A percentile compares a stretch with the other conserved stretches of the same genome.
phyloP scores from a whole-genome alignment of 2,888 invertebrate genomes.

The Villa cingulata region DNA sequence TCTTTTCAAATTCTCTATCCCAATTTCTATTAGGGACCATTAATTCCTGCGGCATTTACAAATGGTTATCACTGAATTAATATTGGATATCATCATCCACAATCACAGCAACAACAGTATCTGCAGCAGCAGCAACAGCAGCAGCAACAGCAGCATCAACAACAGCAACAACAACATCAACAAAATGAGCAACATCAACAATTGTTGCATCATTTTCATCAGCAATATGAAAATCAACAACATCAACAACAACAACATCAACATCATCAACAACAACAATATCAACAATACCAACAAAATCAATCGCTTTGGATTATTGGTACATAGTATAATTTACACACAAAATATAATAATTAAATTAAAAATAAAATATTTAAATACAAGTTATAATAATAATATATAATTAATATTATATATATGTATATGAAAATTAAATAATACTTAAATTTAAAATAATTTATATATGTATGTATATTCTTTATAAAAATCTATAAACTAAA shows the following conservation, averaged over 20 bases:
- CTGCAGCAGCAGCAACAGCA: no score
- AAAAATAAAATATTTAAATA: neutral
- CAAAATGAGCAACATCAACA: constrained; percentile 2
- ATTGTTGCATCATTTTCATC: constrained; percentile 1
- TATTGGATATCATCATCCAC: constrained; percentile 19
- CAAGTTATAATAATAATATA: neutral
- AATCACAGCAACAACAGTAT: neutral
- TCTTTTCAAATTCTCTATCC: no score
- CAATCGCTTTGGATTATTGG: no score
- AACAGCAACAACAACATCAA: neutral
- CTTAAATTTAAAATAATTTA: neutral
- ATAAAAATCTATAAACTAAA: no score
- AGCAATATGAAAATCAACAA: no score
- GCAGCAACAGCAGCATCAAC: no score
- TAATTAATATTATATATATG: neutral
- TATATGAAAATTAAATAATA: neutral
- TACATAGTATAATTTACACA: no score
- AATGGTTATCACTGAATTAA: constrained; percentile 91
- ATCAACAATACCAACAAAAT: no score
- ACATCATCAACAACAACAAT: neutral
- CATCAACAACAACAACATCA: no score
- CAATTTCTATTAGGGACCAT: constrained; percentile 67
- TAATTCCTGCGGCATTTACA: constrained; percentile 97
- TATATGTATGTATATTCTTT: no score
- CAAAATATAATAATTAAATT: neutral